Percentiles rank a stretch among this genome's conserved stretches.
phyloP scores from a whole-genome alignment of 2,797 vertebrate genomes.

The Crocodylus rhombifer region DNA sequence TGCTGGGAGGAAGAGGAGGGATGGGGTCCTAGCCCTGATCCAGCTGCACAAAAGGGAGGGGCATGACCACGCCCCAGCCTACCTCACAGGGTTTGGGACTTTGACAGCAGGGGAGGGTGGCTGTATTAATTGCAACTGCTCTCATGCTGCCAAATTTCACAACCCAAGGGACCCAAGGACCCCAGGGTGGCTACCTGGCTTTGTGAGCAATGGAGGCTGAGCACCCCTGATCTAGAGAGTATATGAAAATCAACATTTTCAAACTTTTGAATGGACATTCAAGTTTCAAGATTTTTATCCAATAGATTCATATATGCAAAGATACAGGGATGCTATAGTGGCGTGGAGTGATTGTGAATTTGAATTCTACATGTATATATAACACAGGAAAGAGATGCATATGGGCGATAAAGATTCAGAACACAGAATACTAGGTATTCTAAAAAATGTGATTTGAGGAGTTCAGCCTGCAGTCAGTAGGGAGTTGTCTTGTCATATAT shows the following conservation, averaged over 20 bases:
- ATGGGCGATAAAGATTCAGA: accelerated
- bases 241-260: not conserved
- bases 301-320: not conserved
- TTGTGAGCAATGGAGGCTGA: not conserved
- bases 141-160: too few relatives aligned
- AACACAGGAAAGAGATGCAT: not conserved
- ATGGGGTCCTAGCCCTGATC: too few relatives aligned
- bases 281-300: not conserved
- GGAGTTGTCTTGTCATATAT: not conserved
- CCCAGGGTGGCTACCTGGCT: too few relatives aligned
- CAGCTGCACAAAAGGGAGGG: too few relatives aligned
- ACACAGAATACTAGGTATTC: not conserved
- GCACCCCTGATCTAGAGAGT: not conserved
- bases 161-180: too few relatives aligned
- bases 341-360: not conserved
- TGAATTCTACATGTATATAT: not conserved
- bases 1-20: too few relatives aligned
- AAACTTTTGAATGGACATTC: not conserved
- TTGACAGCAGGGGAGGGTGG: too few relatives aligned
- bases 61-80: too few relatives aligned
- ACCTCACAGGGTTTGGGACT: too few relatives aligned
- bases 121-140: too few relatives aligned
- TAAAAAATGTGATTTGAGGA: not conserved
- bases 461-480: not conserved
- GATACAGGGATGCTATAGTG: not conserved